phyloP scores from a whole-genome alignment of 2,797 vertebrate genomes.

The Dipus sagitta region DNA sequence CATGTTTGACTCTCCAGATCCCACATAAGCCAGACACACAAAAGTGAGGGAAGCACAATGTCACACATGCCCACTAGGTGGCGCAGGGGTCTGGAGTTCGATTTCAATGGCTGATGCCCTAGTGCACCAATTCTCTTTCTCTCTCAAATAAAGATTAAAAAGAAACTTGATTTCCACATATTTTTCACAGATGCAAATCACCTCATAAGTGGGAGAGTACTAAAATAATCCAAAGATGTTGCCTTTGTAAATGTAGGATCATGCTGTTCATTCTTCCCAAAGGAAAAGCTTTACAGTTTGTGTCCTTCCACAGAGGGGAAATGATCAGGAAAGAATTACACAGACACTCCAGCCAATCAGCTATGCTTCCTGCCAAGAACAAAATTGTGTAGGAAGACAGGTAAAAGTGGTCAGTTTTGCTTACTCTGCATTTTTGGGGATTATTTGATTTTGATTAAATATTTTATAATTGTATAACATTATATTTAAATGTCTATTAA shows the following conservation, averaged over 20 bases:
- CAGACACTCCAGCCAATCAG: background rate
- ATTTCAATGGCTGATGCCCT: too few relatives aligned
- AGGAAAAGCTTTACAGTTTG: background rate
- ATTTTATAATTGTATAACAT: constrained; percentile 41
- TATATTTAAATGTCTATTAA: constrained; percentile 51
- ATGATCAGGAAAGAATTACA: constrained; percentile 34
- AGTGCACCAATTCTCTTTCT: too few relatives aligned
- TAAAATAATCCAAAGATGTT: constrained; percentile 13
- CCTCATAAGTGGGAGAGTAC: constrained; percentile 25
- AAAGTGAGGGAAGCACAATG: too few relatives aligned
- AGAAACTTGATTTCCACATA: constrained; percentile 21
- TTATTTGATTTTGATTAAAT: constrained; percentile 55
- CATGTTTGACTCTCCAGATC: too few relatives aligned
- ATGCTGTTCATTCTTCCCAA: constrained; percentile 20
- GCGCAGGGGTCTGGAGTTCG: too few relatives aligned
- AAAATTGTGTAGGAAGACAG: constrained; percentile 18
- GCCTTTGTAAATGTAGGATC: constrained; percentile 36
- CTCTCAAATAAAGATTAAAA: too few relatives aligned
- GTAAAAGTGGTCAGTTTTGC: constrained; percentile 30
- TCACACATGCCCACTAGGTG: too few relatives aligned
- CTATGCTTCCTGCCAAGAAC: background rate
- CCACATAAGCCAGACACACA: too few relatives aligned
- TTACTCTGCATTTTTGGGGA: constrained; percentile 9
- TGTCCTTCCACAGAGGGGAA: constrained; percentile 31
- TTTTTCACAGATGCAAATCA: constrained; percentile 67